phyloP scores from a whole-genome alignment of 2,113 vertebrate genomes.

The Actinemys pallida region DNA sequence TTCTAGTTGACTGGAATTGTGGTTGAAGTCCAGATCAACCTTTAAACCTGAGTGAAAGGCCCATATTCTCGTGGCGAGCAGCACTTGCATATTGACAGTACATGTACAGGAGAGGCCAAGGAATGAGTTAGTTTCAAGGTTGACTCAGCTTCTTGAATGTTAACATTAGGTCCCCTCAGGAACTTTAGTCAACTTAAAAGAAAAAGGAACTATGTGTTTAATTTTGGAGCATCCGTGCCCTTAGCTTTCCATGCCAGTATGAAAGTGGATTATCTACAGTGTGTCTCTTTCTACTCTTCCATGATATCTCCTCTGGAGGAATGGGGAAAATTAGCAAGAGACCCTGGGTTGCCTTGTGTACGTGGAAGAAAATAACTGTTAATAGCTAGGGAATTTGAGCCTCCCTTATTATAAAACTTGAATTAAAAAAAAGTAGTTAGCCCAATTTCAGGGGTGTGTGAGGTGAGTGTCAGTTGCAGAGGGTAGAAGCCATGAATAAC shows the following conservation, averaged over 20 bases:
- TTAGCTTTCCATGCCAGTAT: neutral
- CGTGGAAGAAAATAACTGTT: neutral
- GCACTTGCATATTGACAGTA: neutral
- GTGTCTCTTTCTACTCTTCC: neutral
- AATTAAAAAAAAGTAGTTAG: neutral
- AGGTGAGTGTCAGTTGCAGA: neutral
- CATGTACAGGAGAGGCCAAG: neutral
- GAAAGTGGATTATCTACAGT: neutral
- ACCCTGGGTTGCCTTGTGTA: neutral
- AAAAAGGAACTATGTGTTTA: neutral
- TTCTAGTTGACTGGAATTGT: slow-evolving; percentile 5
- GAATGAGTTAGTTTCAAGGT: neutral
- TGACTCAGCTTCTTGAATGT: neutral
- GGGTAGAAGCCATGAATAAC: neutral
- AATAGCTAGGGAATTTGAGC: neutral
- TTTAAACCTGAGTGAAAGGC: neutral
- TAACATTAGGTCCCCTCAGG: neutral
- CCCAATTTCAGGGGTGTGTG: neutral
- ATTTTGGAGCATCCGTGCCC: neutral
- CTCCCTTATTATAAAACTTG: neutral
- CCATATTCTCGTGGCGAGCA: neutral
- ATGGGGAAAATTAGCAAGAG: neutral
- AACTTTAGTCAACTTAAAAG: neutral
- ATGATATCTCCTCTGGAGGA: neutral
- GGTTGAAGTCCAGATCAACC: neutral